Base-by-base conservation (phyloP, 2,888 invertebrate species). In the Macroteleia sp. region DNA sequence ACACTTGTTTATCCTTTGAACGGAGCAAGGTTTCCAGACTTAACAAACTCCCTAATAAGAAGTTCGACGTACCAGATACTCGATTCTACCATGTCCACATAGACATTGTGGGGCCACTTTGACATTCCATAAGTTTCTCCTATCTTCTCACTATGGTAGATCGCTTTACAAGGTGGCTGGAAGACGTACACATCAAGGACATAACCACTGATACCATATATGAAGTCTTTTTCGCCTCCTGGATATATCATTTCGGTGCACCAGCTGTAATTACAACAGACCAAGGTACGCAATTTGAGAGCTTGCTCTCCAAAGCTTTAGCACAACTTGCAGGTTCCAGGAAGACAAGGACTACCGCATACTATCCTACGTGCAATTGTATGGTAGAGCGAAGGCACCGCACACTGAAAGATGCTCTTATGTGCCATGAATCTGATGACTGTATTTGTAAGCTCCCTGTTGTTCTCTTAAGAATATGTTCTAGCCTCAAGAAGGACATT, bases 71-170 rank as follows among this genome's bases (percentile, higher is more conserved):
- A 5, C 84, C 87, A 4, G 78, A 81, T 44, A 67, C 39, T 2
- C 80, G 90, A 12, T 91, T 92, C 77, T 76, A 82, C 3, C 90
- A 91, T 66, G 82, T 92, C 8, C 91, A 92, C 79, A 83, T 92
- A 3, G 91, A 92, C 80, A 81, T 92, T 4, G 86, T 92, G 0
- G 91, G 91, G 1, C 92, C 92, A 0, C 75, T 92, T 9, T 89
- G 91, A 14, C 6, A 62, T 2, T 82, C 84, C 0, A 30, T 80
- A 10, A 87, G 85, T 9, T 85, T 75, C 59, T 70, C 79, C 1
- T 91, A 91, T 64, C 82, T 85, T 14, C 83, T 91, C 1, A 91
- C 91, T 0, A 84, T 85, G 79, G 76, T 86, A 2, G 86, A 88
- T 39, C 54, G 87, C 10, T 84, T 80, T 48, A 73, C 81, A 0